phyloP scores from a whole-genome alignment of 2,113 vertebrate genomes.

The Sarotherodon lohbergeri region DNA sequence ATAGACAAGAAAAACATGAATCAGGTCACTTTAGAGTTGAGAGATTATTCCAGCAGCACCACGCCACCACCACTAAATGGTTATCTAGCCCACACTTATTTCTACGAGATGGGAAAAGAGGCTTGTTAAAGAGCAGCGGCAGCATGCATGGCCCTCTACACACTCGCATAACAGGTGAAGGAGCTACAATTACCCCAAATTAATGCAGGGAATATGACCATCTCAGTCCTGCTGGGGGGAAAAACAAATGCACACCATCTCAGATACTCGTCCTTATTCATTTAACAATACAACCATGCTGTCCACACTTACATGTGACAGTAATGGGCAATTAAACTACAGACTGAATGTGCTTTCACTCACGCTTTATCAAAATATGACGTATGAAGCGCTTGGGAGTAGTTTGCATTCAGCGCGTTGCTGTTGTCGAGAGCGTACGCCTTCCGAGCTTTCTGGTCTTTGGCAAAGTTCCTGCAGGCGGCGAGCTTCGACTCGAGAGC shows the following conservation, averaged over 20 bases:
- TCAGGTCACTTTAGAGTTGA: neutral
- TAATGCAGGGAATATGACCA: conserved; percentile 86
- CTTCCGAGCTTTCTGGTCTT: conserved; percentile 92
- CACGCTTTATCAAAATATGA: conserved; percentile 94
- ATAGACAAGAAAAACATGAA: neutral
- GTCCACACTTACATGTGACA: neutral
- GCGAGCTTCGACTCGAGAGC: conserved; percentile 96
- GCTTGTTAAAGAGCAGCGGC: conserved; percentile 33
- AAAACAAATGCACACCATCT: conserved; percentile 9
- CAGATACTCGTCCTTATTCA: neutral
- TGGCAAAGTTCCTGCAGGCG: conserved; percentile 93
- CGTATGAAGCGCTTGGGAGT: conserved; percentile 80
- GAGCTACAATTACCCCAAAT: conserved; percentile 81
- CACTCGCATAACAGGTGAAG: conserved; percentile 6
- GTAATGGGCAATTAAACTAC: neutral
- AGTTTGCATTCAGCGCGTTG: conserved; percentile 77
- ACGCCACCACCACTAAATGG: conserved; percentile 11
- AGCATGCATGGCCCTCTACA: conserved; percentile 55
- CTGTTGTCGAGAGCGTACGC: conserved; percentile 80
- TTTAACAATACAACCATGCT: neutral
- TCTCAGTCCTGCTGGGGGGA: conserved; percentile 84
- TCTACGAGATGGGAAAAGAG: neutral
- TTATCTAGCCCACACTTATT: conserved; percentile 33
- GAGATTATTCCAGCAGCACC: neutral
- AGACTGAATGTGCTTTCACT: conserved; percentile 47